Conservation (phyloP, 2,888 invertebrate species). For the Drosophila greeni region DNA sequence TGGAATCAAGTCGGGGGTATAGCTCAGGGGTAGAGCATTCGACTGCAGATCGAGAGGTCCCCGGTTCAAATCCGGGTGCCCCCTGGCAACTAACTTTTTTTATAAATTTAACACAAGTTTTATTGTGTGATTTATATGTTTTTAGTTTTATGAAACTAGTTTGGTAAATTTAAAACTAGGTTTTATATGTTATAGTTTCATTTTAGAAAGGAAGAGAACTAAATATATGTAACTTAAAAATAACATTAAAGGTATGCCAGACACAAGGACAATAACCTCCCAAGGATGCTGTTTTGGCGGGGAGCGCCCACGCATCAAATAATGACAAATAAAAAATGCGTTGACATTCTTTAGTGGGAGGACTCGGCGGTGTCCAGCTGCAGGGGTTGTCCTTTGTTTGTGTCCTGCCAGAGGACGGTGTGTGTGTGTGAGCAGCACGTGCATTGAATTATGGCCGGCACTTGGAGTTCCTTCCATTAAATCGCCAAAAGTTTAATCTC, state of each 20-base stretch:
- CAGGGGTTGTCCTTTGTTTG: constrained; percentile 28
- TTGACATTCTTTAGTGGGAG: constrained; percentile 24
- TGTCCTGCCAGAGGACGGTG: not conserved
- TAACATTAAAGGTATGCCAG: constrained; percentile 26
- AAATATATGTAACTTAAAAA: not conserved
- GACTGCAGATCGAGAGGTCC: constrained; percentile 74
- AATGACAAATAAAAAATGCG: constrained; percentile 46
- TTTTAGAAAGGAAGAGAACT: fast-evolving
- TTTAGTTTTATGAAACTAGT: not conserved
- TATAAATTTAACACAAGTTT: not conserved
- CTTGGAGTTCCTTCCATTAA: constrained; percentile 20
- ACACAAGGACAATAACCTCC: constrained; percentile 26
- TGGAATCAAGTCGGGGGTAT: constrained; percentile 54
- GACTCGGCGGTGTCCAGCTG: constrained; percentile 7
- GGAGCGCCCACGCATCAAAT: constrained; percentile 7
- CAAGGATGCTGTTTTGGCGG: constrained; percentile 21
- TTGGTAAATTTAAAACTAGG: not conserved
- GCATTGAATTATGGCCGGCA: constrained; percentile 53
- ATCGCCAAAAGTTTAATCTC: constrained; percentile 39
- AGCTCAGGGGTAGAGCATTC: constrained; percentile 73
- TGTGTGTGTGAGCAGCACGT: constrained; percentile 40
- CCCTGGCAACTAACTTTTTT: constrained; percentile 42
- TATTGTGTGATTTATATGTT: not conserved
- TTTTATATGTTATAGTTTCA: not conserved
- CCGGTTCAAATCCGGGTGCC: constrained; percentile 74